Evolutionary conservation across 2,888 invertebrate species (phyloP), one percentile per base, ranked within the genome.

Genomic region (Galerucella calmariensis): DNA sequence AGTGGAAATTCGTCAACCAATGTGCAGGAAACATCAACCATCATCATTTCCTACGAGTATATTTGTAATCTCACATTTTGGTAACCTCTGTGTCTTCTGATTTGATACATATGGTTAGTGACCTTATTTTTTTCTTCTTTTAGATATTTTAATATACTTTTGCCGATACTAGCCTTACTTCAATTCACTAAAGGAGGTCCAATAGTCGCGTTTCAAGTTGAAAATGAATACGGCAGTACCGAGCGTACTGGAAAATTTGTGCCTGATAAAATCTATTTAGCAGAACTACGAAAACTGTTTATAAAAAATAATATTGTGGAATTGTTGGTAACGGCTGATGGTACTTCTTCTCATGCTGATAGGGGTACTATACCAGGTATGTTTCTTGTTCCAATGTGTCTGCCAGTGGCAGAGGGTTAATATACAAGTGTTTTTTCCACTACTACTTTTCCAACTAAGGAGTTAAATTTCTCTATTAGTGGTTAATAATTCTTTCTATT

Each of bases 141-240:
- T 46, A 89, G 78, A 20, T 82, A 81, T 72, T 82, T 82, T 59
- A 81, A 79, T 63, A 59, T 79, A 4, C 79, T 92, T 2, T 83
- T 92, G 63, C 86, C 88, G 2, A 87, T 86, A 76, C 80, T 92
- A 1, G 85, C 88, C 20, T 88, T 89, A 2, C 86, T 89, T n/a
- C 88, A 92, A n/a, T 90, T 92, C 81, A 90, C 89, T 53, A 94
- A 94, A 82, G 96, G 96, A 0, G 97, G 97, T 0, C 95, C 96
- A 0, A 92, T 97, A 46, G 95, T 97, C 74, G 92, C 94, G 89
- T 92, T 96, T 63, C 96, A 97, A 81, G 91, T 96, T 44, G 98
- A 98, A 88, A 99, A 83, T 61, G 82, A 82, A 66, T 82, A 83
- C 65, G 82, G 82, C 5, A 95, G 96, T 82, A 84, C 85, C 1